Evolutionary conservation across 2,113 vertebrate species (phyloP).

Genomic region (Cygnus buccinator): DNA sequence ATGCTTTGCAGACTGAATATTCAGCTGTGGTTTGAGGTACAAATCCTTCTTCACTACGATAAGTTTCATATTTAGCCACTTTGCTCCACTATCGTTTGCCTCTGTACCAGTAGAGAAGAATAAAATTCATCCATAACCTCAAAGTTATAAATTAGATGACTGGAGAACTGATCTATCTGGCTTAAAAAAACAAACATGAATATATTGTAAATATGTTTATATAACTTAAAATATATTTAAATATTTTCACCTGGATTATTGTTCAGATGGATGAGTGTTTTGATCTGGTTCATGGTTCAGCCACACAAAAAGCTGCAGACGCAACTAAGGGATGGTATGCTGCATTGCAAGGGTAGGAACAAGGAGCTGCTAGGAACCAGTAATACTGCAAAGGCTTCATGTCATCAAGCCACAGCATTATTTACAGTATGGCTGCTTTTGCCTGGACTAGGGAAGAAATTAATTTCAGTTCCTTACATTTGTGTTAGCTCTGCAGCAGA

Average conservation of each 20-base stretch:
- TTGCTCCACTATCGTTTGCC: not conserved
- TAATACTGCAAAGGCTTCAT: slow-evolving; percentile 5
- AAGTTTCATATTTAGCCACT: not conserved
- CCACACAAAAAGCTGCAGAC: not conserved
- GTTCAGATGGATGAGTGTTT: not conserved
- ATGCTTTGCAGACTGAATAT: not conserved
- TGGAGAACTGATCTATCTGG: not conserved
- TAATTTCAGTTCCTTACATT: slow-evolving; percentile 6
- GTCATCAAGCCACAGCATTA: slow-evolving; percentile 33
- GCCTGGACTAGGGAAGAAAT: not conserved
- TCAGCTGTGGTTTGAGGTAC: not conserved
- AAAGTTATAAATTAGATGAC: not conserved
- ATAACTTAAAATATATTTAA: not conserved
- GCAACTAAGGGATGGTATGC: not conserved
- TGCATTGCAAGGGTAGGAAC: not conserved
- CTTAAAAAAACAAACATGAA: not conserved
- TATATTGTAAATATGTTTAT: not conserved
- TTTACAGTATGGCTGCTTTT: slow-evolving; percentile 12
- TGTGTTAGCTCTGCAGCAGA: slow-evolving; percentile 27
- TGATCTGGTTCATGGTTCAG: not conserved
- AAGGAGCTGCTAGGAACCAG: slow-evolving; percentile 28
- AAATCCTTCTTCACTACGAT: not conserved
- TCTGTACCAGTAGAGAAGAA: not conserved
- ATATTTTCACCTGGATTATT: not conserved
- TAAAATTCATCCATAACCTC: not conserved